These are phyloP conservation scores for Remorina albescens DNA, from an alignment of 2,797 vertebrate species.

Conservation along the genomic window DNA sequence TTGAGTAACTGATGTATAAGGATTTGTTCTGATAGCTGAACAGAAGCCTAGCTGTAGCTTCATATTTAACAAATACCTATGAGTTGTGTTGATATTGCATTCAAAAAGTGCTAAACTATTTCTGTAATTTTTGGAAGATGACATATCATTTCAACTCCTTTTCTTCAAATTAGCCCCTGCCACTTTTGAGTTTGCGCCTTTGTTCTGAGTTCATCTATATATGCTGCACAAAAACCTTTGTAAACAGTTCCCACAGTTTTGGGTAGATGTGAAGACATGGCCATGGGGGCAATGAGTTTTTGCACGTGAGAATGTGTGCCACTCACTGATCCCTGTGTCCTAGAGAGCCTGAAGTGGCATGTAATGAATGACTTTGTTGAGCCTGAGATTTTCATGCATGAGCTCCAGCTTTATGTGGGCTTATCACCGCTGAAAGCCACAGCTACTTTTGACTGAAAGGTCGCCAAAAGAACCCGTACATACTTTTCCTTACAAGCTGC, in stretches of 20 bases:
- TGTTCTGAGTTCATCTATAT: constrained; percentile 12
- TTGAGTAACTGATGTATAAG: no score
- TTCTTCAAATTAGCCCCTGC: not conserved
- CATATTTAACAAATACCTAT: not conserved
- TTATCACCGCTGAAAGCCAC: constrained; percentile 57
- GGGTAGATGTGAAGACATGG: constrained; percentile 25
- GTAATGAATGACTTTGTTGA: constrained; percentile 73
- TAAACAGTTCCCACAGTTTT: constrained; percentile 36
- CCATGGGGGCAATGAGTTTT: constrained; percentile 27
- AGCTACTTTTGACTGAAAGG: constrained; percentile 31
- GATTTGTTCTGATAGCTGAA: not conserved
- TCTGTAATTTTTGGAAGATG: not conserved
- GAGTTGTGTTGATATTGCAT: not conserved
- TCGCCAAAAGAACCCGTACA: constrained; percentile 17
- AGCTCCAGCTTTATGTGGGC: constrained; percentile 61
- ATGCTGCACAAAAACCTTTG: not conserved
- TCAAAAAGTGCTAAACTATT: no score
- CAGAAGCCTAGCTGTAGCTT: no score
- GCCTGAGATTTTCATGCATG: constrained; percentile 71
- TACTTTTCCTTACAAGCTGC: constrained; percentile 23
- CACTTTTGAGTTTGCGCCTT: constrained; percentile 1
- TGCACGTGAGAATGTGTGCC: constrained; percentile 37
- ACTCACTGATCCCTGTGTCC: constrained; percentile 35
- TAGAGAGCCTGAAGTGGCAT: constrained; percentile 39
- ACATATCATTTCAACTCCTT: not conserved